These are phyloP conservation scores for Brachionichthys hirsutus DNA, from an alignment of 2,113 vertebrate genomes.

Conservation along the genomic window DNA sequence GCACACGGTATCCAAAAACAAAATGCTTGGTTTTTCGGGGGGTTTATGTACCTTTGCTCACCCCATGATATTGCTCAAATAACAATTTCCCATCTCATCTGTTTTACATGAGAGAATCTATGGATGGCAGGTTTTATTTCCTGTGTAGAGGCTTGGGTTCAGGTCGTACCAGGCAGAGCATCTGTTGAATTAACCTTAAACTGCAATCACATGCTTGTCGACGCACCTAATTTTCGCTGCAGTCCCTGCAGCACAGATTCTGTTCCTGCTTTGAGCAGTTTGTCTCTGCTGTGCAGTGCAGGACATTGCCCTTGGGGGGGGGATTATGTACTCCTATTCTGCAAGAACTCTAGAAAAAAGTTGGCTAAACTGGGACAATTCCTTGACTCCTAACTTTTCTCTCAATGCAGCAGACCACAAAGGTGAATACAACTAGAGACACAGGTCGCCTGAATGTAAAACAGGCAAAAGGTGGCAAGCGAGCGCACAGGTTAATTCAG, in stretches of 20 bases:
- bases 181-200: slow-evolving; percentile 44
- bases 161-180: slow-evolving; percentile 7
- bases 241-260: slow-evolving; percentile 39
- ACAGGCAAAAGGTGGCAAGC: background rate
- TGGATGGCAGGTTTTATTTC: no score
- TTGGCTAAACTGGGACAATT: slow-evolving; percentile 57
- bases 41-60: slow-evolving; percentile 11
- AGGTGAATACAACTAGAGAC: slow-evolving; percentile 19
- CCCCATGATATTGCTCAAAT: slow-evolving; percentile 6
- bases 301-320: slow-evolving; percentile 54
- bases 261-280: slow-evolving; percentile 38
- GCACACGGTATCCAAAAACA: slow-evolving; percentile 22
- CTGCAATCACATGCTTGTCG: slow-evolving; percentile 22
- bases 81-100: slow-evolving; percentile 7
- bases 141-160: slow-evolving; percentile 9
- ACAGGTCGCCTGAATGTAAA: slow-evolving; percentile 16
- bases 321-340: slow-evolving; percentile 47
- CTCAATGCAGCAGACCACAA: slow-evolving; percentile 7
- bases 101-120: background rate
- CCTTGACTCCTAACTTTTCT: slow-evolving; percentile 21
- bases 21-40: slow-evolving; percentile 11
- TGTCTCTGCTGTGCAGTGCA: slow-evolving; percentile 55
- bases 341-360: slow-evolving; percentile 40
- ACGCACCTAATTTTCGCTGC: slow-evolving; percentile 24
- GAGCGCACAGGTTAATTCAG: slow-evolving; percentile 3